Base-by-base conservation (phyloP, 2,797 vertebrate genomes). In the Chrysocyon brachyurus region DNA sequence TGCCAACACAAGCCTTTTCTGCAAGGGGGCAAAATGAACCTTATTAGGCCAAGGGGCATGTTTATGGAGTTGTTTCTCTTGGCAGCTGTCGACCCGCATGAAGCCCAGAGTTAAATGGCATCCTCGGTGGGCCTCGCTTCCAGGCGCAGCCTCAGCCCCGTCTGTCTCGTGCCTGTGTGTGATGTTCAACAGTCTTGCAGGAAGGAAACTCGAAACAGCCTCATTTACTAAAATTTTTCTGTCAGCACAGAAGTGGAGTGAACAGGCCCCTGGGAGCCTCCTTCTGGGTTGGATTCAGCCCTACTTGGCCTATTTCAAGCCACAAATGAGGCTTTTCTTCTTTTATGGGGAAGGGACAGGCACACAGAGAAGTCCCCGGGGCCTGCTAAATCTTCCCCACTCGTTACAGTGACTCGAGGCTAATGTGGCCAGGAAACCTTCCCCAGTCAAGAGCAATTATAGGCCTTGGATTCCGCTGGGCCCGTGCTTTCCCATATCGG, bases 301-400 rank as follows among this genome's bases (percentile, higher is more conserved):
- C 56, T 46, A 31, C 40, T 22, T 36, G 78, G 85, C 72, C 92
- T 89, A 73, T 87, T 96, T 96, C 54, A 86, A 96, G 86, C 88
- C 75, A 91, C 86, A 94, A 93, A 96, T 57, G 86, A 96, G 92
- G 94, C 82, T 87, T 94, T 87, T 85, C 83, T 95, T 89, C 40
- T 46, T 97, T 97, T 89, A 94, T 46, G 82, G 79, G 96, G 82
- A 89, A 49, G 81, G 79, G 81, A 52, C 0, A 12, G 86, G 89
- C 33, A n/a, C 28, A 33, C 2, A 12, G 75, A 36, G 17, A 52
- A 61, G 66, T 84, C 94, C 85, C 73, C 0, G 1, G 72, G 83
- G 94, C 21, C 59, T 40, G 56, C 36, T 97, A 59, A 78, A 66
- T 73, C 86, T 31, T 90, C 33, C 33, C 57, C 90, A 78, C 79